Conservation (phyloP, 1,140 invertebrate species). For the Aradophagus sp. region DNA sequence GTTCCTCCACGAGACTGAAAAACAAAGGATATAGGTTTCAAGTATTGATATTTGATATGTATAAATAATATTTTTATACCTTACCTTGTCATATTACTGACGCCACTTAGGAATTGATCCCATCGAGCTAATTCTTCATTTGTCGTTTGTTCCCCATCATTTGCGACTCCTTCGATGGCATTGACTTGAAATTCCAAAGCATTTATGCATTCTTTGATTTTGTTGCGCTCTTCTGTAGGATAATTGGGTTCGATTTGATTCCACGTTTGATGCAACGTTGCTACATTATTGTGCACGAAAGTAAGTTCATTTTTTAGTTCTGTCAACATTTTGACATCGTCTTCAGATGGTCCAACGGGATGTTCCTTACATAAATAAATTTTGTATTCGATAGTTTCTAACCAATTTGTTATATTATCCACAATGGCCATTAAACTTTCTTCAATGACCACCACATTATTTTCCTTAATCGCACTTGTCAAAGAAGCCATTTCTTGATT, state of each 20-base stretch:
- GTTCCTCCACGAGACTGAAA: constrained; percentile 73
- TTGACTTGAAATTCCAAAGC: constrained; percentile 72
- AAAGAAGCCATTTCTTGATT: constrained; percentile 78
- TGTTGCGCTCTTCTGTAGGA: constrained; percentile 67
- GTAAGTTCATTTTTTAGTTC: constrained; percentile 76
- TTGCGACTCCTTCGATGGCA: constrained; percentile 74
- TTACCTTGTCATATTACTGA: constrained; percentile 75
- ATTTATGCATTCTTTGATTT: constrained; percentile 71
- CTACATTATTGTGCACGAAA: constrained; percentile 72
- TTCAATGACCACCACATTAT: constrained; percentile 80
- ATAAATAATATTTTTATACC: constrained; percentile 16
- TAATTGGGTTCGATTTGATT: constrained; percentile 69
- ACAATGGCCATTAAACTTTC: constrained; percentile 83
- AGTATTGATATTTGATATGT: too few species aligned
- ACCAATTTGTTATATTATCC: constrained; percentile 85
- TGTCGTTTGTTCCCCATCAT: constrained; percentile 76
- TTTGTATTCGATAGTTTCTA: constrained; percentile 88
- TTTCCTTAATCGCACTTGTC: constrained; percentile 78
- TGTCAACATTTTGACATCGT: constrained; percentile 63
- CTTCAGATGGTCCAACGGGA: constrained; percentile 54
- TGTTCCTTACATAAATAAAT: constrained; percentile 79
- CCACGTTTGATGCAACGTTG: constrained; percentile 64
- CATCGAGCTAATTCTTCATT: constrained; percentile 80
- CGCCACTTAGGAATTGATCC: constrained; percentile 80
- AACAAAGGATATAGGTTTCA: constrained; percentile 1